Conservation (phyloP, 2,113 vertebrate genomes). For the Procavia capensis region DNA sequence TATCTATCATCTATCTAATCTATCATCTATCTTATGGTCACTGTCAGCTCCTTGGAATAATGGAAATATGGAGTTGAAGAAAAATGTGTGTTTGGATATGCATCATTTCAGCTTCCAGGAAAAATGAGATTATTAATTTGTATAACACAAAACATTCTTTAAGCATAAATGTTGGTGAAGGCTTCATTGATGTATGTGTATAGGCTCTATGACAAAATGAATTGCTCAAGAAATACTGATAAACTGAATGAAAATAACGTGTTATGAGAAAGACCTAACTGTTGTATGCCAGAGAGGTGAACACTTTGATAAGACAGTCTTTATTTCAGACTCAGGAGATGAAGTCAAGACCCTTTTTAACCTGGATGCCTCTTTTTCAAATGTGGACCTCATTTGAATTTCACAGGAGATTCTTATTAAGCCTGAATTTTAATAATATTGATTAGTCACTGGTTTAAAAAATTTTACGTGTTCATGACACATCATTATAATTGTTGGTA, state of each 20-base stretch:
- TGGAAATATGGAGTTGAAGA: background rate
- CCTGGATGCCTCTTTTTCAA: background rate
- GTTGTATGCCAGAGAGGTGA: slow-evolving; percentile 26
- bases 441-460: slow-evolving; percentile 38
- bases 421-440: slow-evolving; percentile 63
- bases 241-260: slow-evolving; percentile 33
- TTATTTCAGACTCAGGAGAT: slow-evolving; percentile 37
- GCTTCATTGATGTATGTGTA: slow-evolving; percentile 24
- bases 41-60: background rate
- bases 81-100: background rate
- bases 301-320: slow-evolving; percentile 21
- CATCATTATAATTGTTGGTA: background rate
- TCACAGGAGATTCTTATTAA: slow-evolving; percentile 60
- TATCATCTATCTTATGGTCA: background rate
- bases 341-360: slow-evolving; percentile 39
- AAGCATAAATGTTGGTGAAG: slow-evolving; percentile 21
- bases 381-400: slow-evolving; percentile 56
- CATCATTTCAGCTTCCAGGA: background rate
- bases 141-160: slow-evolving; percentile 15
- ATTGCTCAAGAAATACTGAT: background rate
- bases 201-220: background rate
- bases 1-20: no score
- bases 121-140: slow-evolving; percentile 17
- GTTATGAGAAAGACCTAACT: background rate
- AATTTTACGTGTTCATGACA: background rate